Evolutionary conservation across 2,113 vertebrate species (phyloP).

Genomic region (Otocyon megalotis): DNA sequence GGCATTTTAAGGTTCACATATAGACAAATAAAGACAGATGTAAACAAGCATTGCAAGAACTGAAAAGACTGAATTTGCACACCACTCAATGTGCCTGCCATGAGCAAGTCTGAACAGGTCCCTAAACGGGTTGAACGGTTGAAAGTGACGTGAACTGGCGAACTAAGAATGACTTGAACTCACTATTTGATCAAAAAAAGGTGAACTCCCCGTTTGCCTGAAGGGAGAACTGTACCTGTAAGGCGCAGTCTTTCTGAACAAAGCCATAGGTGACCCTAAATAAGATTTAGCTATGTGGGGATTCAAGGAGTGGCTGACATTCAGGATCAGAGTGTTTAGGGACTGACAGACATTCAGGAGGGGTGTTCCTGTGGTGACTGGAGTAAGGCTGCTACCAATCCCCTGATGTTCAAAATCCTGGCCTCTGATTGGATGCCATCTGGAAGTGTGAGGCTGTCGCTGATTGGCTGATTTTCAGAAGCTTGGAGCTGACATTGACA

Average conservation of each 20-base stretch:
- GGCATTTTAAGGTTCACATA: not conserved
- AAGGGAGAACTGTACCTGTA: not conserved
- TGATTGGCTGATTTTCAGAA: not conserved
- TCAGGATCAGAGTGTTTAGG: not conserved
- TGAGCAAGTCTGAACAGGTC: not conserved
- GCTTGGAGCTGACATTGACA: not conserved
- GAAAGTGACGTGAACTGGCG: not conserved
- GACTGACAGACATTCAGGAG: not conserved
- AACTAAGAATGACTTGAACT: constrained; percentile 18
- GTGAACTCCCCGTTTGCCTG: not conserved
- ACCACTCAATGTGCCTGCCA: not conserved
- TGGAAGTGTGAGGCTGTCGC: not conserved
- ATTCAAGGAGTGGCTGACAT: not conserved
- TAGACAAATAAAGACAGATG: not conserved
- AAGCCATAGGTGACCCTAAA: not conserved
- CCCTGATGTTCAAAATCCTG: not conserved
- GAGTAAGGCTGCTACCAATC: not conserved
- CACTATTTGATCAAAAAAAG: not conserved
- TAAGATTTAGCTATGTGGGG: not conserved
- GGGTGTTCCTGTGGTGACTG: not conserved
- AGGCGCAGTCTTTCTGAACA: not conserved
- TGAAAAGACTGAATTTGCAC: not conserved
- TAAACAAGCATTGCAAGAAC: not conserved
- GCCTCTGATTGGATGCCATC: not conserved
- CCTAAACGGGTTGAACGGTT: not conserved